Evolutionary conservation across 2,113 vertebrate genomes (phyloP).

Genomic region (Danionella cerebrum): DNA sequence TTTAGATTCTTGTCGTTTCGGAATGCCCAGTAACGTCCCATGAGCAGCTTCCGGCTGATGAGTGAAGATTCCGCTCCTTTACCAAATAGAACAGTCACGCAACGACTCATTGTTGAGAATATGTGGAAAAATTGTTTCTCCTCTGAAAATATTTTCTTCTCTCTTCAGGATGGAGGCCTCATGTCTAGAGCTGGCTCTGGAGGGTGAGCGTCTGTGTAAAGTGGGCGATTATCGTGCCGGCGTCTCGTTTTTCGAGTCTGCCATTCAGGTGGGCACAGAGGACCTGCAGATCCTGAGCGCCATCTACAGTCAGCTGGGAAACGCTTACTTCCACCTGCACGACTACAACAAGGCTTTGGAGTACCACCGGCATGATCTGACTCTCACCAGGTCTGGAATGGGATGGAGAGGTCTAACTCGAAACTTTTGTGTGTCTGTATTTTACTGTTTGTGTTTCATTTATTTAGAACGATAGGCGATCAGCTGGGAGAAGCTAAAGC

Average conservation of each 20-base stretch:
- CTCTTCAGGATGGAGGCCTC: slow-evolving; percentile 91
- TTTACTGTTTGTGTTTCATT: neutral
- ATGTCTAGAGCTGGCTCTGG: slow-evolving; percentile 91
- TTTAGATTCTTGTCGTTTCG: no score
- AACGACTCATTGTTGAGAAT: no score
- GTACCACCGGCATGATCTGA: slow-evolving; percentile 92
- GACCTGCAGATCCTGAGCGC: slow-evolving; percentile 93
- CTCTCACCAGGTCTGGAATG: slow-evolving; percentile 73
- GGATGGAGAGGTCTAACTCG: no score
- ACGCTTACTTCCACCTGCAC: slow-evolving; percentile 93
- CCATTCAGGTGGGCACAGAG: slow-evolving; percentile 93
- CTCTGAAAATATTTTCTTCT: no score
- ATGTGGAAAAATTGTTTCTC: no score
- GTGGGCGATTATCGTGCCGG: slow-evolving; percentile 80
- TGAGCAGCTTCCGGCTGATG: no score
- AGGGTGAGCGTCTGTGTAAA: slow-evolving; percentile 91
- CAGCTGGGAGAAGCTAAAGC: slow-evolving; percentile 94
- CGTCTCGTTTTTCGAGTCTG: slow-evolving; percentile 91
- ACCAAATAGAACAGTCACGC: no score
- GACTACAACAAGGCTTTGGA: slow-evolving; percentile 91
- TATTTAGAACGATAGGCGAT: slow-evolving; percentile 84
- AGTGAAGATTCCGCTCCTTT: no score
- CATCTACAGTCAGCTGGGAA: slow-evolving; percentile 97
- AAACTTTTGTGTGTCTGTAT: no score
- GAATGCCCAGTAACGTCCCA: no score